Conservation (phyloP, 2,888 invertebrate genomes). For the Microctonus aethiopoides region DNA sequence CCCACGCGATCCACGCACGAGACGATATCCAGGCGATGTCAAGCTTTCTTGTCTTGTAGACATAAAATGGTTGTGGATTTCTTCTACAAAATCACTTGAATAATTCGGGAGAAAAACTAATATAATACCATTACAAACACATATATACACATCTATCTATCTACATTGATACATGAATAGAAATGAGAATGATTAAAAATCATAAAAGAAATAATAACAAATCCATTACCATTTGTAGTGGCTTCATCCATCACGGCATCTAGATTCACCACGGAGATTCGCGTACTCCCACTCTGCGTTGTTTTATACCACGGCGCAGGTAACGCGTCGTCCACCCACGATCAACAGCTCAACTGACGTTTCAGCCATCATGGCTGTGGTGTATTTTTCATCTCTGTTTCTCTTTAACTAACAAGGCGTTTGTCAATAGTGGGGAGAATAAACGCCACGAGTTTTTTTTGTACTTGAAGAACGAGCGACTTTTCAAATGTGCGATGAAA, state of each 20-base stretch:
- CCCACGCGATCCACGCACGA: slow-evolving; percentile 54
- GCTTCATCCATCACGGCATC: slow-evolving; percentile 63
- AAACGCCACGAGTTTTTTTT: too few species aligned
- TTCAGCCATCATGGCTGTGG: slow-evolving; percentile 30
- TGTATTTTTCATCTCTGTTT: too few species aligned
- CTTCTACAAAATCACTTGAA: slow-evolving; percentile 8
- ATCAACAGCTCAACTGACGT: slow-evolving; percentile 40
- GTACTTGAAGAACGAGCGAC: too few species aligned
- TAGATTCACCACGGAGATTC: slow-evolving; percentile 43
- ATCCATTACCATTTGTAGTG: slow-evolving; percentile 58
- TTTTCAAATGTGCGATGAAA: too few species aligned
- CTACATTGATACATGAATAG: not conserved
- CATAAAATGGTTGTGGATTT: not conserved
- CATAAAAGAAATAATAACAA: slow-evolving; percentile 1
- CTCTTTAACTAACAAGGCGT: too few species aligned
- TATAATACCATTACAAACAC: not conserved
- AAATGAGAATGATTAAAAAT: not conserved
- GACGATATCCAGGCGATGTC: slow-evolving; percentile 36
- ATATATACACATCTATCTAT: not conserved
- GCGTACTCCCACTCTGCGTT: slow-evolving; percentile 33
- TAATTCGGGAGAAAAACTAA: not conserved
- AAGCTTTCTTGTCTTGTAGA: slow-evolving; percentile 27
- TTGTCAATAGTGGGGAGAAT: not conserved
- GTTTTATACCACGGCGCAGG: slow-evolving; percentile 29
- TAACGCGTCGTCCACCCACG: slow-evolving; percentile 41